Percentiles rank a stretch among this genome's conserved stretches.
phyloP scores from a whole-genome alignment of 2,888 invertebrate species.

The Heliconius ethilla region DNA sequence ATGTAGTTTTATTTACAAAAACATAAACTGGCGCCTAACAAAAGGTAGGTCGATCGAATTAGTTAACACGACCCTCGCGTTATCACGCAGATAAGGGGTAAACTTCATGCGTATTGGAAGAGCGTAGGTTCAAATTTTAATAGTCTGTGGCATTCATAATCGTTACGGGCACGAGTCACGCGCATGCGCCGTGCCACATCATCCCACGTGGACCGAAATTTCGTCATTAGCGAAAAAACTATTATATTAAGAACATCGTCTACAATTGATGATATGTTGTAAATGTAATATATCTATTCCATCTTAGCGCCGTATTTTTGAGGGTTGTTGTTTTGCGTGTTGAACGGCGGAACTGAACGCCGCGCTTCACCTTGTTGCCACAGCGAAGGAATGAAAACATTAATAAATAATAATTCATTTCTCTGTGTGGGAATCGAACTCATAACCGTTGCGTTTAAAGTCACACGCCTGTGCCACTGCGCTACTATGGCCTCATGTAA shows the following conservation, averaged over 20 bases:
- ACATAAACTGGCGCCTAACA: not conserved
- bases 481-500: too few species aligned
- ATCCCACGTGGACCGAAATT: slow-evolving; percentile 35
- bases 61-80: slow-evolving; percentile 12
- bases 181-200: slow-evolving; percentile 42
- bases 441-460: too few species aligned
- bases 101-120: not conserved
- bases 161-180: slow-evolving; percentile 36
- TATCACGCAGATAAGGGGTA: slow-evolving; percentile 11
- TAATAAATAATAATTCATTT: too few species aligned
- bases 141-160: slow-evolving; percentile 12
- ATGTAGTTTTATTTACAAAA: not conserved
- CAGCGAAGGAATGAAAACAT: too few species aligned
- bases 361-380: too few species aligned
- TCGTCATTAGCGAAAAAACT: slow-evolving; percentile 17
- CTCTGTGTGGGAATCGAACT: too few species aligned
- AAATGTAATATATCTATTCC: not conserved
- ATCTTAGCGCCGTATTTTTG: too few species aligned
- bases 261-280: slow-evolving; percentile 1
- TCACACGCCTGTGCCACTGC: too few species aligned
- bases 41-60: not conserved
- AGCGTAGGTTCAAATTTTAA: slow-evolving; percentile 17
- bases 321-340: too few species aligned
- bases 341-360: too few species aligned
- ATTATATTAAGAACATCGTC: not conserved